phyloP scores from a whole-genome alignment of 2,888 invertebrate genomes.

The Autographa pulchrina region DNA sequence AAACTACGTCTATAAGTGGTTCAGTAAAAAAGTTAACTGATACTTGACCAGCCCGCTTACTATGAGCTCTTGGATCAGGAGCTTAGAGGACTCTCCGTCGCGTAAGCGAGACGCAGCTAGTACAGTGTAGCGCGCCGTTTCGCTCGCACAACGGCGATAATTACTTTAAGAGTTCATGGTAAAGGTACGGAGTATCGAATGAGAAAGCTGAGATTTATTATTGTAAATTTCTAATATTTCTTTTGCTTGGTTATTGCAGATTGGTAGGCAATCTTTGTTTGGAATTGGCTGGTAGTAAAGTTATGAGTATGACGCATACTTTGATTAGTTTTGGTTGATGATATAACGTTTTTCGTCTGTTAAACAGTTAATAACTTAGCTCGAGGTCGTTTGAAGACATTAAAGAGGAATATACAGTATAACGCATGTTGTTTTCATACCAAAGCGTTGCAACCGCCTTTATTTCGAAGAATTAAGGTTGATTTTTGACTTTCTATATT shows the following conservation, averaged over 20 bases:
- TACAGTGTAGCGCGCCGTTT: too few species aligned
- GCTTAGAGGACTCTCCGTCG: too few species aligned
- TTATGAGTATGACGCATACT: background rate
- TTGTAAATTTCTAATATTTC: constrained; percentile 41
- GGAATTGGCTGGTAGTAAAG: constrained; percentile 1
- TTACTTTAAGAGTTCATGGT: too few species aligned
- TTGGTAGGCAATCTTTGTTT: constrained; percentile 11
- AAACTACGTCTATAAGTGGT: constrained; percentile 60
- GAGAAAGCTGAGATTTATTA: constrained; percentile 54
- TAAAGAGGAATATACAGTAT: background rate
- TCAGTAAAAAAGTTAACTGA: constrained; percentile 53
- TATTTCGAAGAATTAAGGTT: background rate
- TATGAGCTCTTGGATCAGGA: too few species aligned
- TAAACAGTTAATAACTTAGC: background rate
- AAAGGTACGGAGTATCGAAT: constrained; percentile 19
- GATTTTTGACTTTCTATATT: background rate
- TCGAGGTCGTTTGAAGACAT: background rate
- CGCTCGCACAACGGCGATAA: too few species aligned
- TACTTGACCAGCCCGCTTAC: constrained; percentile 28
- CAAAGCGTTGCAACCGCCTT: background rate
- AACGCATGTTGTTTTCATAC: too few species aligned
- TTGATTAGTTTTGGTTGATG: background rate
- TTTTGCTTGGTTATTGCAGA: constrained; percentile 24
- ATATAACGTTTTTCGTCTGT: background rate
- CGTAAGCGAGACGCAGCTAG: too few species aligned